phyloP scores from a whole-genome alignment of 92 coral and sea anemone species.

The Porites divaricata region DNA sequence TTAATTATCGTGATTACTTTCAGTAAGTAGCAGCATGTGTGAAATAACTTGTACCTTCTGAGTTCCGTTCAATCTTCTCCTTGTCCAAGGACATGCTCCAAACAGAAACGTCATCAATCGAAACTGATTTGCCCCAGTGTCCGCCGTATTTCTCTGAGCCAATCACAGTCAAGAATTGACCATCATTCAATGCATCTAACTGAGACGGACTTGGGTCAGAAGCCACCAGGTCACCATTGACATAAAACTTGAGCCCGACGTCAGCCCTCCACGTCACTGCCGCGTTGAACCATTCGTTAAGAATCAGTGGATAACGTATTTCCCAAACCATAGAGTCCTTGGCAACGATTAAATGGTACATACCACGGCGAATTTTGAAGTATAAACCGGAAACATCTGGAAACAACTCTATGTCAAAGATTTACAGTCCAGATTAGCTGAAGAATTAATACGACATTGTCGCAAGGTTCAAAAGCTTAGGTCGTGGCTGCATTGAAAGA shows the following conservation, averaged over 20 bases:
- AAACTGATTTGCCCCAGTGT: constrained; percentile 22
- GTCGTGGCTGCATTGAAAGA: too few relatives aligned
- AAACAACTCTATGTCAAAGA: neutral
- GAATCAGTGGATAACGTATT: constrained; percentile 50
- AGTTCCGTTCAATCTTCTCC: constrained; percentile 2
- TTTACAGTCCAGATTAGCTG: too few relatives aligned
- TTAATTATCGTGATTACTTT: neutral
- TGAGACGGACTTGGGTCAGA: neutral
- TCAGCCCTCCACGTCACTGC: neutral
- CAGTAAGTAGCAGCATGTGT: neutral
- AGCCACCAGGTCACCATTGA: constrained; percentile 47
- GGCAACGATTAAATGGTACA: constrained; percentile 42
- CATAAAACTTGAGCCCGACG: constrained; percentile 45
- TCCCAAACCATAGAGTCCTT: constrained; percentile 48
- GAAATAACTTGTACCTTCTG: constrained; percentile 11
- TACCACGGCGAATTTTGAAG: constrained; percentile 41
- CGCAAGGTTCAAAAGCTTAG: too few relatives aligned
- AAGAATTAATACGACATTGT: too few relatives aligned
- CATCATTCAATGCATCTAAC: neutral
- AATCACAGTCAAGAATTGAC: constrained; percentile 8
- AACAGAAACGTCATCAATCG: constrained; percentile 17
- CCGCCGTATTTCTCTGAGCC: constrained; percentile 6
- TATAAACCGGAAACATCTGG: constrained; percentile 18
- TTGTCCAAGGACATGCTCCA: constrained; percentile 11
- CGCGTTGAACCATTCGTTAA: constrained; percentile 48